A percentile compares a stretch with the other conserved stretches of the same genome.
Evolutionary conservation across 1,140 invertebrate genomes (phyloP).

Genomic region (Macrobrachium nipponense): DNA sequence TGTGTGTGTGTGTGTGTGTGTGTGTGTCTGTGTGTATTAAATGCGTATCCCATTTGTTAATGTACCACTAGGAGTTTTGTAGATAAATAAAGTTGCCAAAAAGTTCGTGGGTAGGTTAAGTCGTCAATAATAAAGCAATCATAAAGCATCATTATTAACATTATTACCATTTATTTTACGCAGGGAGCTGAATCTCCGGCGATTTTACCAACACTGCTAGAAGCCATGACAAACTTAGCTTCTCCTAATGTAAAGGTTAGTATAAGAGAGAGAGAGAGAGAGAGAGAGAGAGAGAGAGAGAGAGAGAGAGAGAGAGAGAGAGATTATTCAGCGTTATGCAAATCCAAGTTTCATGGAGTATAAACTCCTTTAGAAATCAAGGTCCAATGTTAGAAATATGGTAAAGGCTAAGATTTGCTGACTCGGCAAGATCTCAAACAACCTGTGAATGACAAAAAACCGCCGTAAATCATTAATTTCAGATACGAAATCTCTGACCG

Average conservation of each 20-base stretch:
- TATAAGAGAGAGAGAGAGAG: background rate
- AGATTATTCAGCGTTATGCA: background rate
- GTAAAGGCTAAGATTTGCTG: background rate
- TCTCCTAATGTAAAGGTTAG: conserved; percentile 49
- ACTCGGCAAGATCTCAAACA: too few species aligned
- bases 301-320: background rate
- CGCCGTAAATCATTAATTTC: background rate
- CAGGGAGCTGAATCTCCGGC: conserved; percentile 43
- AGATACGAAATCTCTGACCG: background rate
- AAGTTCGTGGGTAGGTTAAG: background rate
- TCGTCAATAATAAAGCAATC: too few species aligned
- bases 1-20: background rate
- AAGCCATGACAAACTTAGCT: conserved; percentile 41
- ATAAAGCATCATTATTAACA: too few species aligned
- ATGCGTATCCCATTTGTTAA: too few species aligned
- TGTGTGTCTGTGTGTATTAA: background rate
- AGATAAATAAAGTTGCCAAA: background rate
- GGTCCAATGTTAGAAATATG: too few species aligned
- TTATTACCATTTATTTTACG: too few species aligned
- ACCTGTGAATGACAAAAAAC: too few species aligned
- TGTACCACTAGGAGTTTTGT: background rate
- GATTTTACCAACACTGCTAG: conserved; percentile 36
- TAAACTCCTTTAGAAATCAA: background rate
- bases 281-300: background rate
- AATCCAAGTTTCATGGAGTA: too few species aligned